phyloP scores from a whole-genome alignment of 2,113 vertebrate species.

The Grus americana region DNA sequence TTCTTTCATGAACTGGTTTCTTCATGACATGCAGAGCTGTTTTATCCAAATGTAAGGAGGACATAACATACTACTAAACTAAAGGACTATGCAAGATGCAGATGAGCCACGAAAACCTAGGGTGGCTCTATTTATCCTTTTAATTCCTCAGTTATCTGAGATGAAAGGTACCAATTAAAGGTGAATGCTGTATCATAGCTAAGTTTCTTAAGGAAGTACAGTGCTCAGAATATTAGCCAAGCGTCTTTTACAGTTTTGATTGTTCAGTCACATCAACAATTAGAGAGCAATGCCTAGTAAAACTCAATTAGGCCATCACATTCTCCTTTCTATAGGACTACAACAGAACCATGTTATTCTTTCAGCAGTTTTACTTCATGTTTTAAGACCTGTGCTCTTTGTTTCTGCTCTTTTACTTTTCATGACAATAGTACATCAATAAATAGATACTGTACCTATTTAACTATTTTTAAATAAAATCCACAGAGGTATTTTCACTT shows the following conservation, averaged over 20 bases:
- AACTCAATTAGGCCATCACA: not conserved
- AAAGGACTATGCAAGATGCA: not conserved
- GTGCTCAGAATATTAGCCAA: not conserved
- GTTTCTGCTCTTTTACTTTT: not conserved
- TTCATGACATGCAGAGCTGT: not conserved
- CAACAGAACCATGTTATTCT: not conserved
- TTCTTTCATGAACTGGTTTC: not conserved
- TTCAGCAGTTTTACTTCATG: not conserved
- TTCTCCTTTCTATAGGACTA: not conserved
- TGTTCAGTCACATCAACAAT: not conserved
- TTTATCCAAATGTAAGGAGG: not conserved
- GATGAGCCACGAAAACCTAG: not conserved
- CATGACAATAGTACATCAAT: not conserved
- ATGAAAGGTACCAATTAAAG: not conserved
- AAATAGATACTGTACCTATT: not conserved
- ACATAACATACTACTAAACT: not conserved
- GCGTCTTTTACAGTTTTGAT: not conserved
- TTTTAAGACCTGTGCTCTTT: not conserved
- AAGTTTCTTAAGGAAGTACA: not conserved
- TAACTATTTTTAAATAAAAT: not conserved
- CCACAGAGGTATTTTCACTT: not conserved
- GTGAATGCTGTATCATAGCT: not conserved
- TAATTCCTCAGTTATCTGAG: not conserved
- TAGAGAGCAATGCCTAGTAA: slow-evolving; percentile 7
- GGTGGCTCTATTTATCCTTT: not conserved